These are phyloP conservation scores for Temnothorax rugatulus DNA, from an alignment of 2,888 invertebrate species.

Conservation along the genomic window DNA sequence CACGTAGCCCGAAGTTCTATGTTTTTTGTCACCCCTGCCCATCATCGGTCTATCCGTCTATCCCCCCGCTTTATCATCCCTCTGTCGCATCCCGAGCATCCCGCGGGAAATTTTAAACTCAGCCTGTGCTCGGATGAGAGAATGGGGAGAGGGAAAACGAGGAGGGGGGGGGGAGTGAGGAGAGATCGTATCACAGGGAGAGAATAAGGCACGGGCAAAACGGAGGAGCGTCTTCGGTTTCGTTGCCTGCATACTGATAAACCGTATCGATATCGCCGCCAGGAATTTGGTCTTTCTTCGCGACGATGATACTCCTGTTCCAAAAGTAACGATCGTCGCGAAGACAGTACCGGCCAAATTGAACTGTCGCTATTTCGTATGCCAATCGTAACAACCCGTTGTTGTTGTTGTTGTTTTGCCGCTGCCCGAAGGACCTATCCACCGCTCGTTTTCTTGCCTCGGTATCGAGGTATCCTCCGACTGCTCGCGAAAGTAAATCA, in stretches of 20 bases:
- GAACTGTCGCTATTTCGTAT: slow-evolving; percentile 52
- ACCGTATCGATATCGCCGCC: slow-evolving; percentile 47
- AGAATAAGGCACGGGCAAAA: slow-evolving; percentile 40
- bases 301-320: slow-evolving; percentile 37
- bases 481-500: background rate
- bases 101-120: slow-evolving; percentile 76
- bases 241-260: slow-evolving; percentile 69
- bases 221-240: slow-evolving; percentile 57
- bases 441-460: slow-evolving; percentile 17
- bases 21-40: slow-evolving; percentile 38
- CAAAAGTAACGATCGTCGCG: slow-evolving; percentile 49
- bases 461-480: background rate
- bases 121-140: slow-evolving; percentile 14
- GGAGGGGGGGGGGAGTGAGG: background rate
- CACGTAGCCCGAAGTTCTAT: slow-evolving; percentile 19
- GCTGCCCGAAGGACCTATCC: slow-evolving; percentile 18
- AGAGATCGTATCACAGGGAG: slow-evolving; percentile 26
- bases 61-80: slow-evolving; percentile 57
- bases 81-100: slow-evolving; percentile 45
- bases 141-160: background rate
- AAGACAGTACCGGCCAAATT: slow-evolving; percentile 54
- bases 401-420: slow-evolving; percentile 33
- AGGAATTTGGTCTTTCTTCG: slow-evolving; percentile 39
- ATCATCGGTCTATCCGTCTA: slow-evolving; percentile 65
- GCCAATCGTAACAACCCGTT: slow-evolving; percentile 18